A percentile compares a stretch with the other conserved stretches of the same genome.
These are phyloP conservation scores for Penelope pileata DNA, from an alignment of 2,113 vertebrate genomes.

Conservation along the genomic window DNA sequence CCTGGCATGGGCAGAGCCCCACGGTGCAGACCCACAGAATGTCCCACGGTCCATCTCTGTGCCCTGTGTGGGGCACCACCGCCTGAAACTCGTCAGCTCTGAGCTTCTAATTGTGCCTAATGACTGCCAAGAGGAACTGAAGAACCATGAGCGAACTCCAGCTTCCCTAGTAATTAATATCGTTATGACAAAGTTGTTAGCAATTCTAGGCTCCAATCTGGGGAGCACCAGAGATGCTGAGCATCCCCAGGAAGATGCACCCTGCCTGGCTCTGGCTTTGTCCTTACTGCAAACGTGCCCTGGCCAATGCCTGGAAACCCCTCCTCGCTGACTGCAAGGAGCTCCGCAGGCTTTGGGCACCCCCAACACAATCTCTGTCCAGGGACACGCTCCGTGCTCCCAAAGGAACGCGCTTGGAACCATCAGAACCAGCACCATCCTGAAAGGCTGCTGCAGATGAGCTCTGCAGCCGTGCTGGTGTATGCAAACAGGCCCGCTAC, in stretches of 20 bases:
- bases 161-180: slow-evolving; percentile 15
- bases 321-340: not conserved
- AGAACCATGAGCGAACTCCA: not conserved
- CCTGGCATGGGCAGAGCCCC: too few relatives aligned
- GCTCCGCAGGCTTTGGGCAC: not conserved
- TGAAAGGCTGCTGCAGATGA: not conserved
- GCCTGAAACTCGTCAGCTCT: slow-evolving; percentile 31
- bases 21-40: too few relatives aligned
- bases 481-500: not conserved
- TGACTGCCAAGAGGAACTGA: slow-evolving; percentile 65
- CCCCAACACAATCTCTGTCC: not conserved
- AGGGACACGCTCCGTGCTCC: not conserved
- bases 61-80: not conserved
- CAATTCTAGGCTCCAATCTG: slow-evolving; percentile 26
- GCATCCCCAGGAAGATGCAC: not conserved
- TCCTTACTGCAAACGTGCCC: not conserved
- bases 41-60: too few relatives aligned
- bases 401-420: too few relatives aligned
- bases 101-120: slow-evolving; percentile 54
- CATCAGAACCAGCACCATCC: not conserved
- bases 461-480: not conserved
- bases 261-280: not conserved
- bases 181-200: slow-evolving; percentile 27
- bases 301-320: not conserved
- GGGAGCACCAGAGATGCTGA: not conserved